These are phyloP conservation scores for Bombus waltoni DNA, from an alignment of 1,140 invertebrate species.

Conservation along the genomic window DNA sequence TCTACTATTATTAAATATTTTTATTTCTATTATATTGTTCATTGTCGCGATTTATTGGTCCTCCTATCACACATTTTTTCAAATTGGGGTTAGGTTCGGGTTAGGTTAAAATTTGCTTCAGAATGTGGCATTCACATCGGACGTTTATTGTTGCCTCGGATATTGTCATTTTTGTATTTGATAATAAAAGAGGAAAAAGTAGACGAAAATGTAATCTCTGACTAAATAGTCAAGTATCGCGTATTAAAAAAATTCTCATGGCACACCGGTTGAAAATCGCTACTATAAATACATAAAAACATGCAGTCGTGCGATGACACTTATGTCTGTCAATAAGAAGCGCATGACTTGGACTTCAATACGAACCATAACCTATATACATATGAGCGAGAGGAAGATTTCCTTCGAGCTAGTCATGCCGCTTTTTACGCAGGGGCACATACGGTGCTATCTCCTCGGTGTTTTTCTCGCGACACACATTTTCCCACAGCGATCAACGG, in stretches of 20 bases:
- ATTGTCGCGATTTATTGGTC: neutral
- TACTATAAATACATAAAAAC: too few species aligned
- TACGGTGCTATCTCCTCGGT: neutral
- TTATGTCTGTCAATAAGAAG: neutral
- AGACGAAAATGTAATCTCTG: too few species aligned
- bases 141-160: too few species aligned
- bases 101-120: too few species aligned
- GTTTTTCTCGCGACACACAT: constrained; percentile 54
- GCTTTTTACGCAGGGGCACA: constrained; percentile 1
- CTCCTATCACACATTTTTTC: neutral
- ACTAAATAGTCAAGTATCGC: too few species aligned
- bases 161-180: too few species aligned
- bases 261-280: too few species aligned
- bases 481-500: constrained; percentile 47
- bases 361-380: neutral
- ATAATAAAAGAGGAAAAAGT: too few species aligned
- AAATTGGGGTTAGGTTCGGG: too few species aligned
- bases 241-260: too few species aligned
- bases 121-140: too few species aligned
- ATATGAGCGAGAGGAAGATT: constrained; percentile 6
- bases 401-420: neutral
- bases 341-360: neutral
- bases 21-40: neutral
- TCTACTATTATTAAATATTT: neutral
- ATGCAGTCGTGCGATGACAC: too few species aligned